These are phyloP conservation scores for Casuarius casuarius DNA, from an alignment of 2,113 vertebrate genomes.

Conservation along the genomic window DNA sequence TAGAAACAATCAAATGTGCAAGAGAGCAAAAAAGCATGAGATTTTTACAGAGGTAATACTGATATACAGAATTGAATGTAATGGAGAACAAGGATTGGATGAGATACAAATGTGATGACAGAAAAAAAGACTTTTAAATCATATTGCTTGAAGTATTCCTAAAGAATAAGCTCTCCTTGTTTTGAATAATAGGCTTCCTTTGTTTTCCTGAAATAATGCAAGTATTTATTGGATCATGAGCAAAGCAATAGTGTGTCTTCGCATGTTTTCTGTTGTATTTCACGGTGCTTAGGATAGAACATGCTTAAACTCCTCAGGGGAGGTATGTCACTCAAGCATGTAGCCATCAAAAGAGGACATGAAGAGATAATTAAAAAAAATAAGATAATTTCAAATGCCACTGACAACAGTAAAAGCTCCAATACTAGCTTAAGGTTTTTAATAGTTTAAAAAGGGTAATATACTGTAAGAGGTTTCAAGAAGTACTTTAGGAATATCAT, in stretches of 20 bases:
- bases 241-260: background rate
- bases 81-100: background rate
- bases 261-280: background rate
- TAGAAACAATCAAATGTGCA: background rate
- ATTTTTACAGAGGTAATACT: background rate
- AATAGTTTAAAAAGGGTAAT: background rate
- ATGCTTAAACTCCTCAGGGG: background rate
- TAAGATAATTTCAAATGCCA: background rate
- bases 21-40: background rate
- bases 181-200: background rate
- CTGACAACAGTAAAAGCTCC: background rate
- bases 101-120: background rate
- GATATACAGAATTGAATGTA: background rate
- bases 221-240: background rate
- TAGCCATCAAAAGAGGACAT: background rate
- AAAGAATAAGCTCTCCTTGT: background rate
- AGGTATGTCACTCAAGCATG: background rate
- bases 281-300: background rate
- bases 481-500: background rate
- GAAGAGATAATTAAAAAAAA: background rate
- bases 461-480: background rate
- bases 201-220: slow-evolving; percentile 13
- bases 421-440: background rate
- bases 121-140: background rate
- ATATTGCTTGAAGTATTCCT: background rate